Base-by-base conservation (phyloP, 2,797 vertebrate genomes). In the Micrastur ruficollis region DNA sequence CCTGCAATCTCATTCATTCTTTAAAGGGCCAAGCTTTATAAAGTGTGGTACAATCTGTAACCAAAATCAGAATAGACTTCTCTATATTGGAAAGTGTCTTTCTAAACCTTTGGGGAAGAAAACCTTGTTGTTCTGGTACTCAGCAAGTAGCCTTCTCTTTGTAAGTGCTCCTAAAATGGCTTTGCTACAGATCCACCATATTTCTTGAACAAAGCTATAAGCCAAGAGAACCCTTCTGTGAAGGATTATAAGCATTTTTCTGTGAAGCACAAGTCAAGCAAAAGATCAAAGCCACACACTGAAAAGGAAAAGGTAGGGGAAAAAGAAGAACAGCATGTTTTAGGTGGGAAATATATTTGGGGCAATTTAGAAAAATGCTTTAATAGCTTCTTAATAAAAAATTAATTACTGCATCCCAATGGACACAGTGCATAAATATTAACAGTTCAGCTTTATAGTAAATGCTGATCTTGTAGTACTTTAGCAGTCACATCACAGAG, bases 201-300 rank as follows among this genome's bases (percentile, higher is more conserved):
- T 95, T 97, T 94, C 92, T 88, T 88, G 81, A 97, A 96, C 95
- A 96, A 97, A 97, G 53, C 81, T 97, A 20, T 90, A 95, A 97
- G 89, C 81, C 95, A 95, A 97, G 81, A 95, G 74, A 97, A 85
- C 31, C 70, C 92, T 95, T 96, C 82, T 94, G 89, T 90, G 80
- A 96, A 97, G 89, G 83, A 95, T 98, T 97, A 96, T 94, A 90
- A 97, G 94, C 66, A 81, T 95, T 98, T 96, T 91, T 95, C 29
- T 36, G 94, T 80, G 93, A 97, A 96, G 92, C 36, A 76, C 70
- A 95, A 97, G 95, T 98, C 89, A 97, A 96, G 97, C 90, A 95
- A 78, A 97, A 97, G 82, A 97, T 96, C 94, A 97, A 98, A 98
- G 94, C 86, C 72, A 76, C 67, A 73, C 61, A 76, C 38, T 89